Conservation (phyloP, 1,140 invertebrate genomes). For the Centruroides sculpturatus region DNA sequence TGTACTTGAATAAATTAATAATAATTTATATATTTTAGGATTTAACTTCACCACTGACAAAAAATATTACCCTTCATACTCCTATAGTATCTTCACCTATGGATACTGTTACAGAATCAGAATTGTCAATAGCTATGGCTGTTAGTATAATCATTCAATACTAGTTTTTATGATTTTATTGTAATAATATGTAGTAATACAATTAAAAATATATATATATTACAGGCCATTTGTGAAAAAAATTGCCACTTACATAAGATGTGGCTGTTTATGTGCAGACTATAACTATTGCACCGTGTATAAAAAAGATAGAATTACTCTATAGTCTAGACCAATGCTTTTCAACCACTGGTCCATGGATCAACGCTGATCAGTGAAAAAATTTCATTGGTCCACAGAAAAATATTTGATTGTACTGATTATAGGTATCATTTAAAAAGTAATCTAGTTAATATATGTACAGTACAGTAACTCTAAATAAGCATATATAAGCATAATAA, state of each 20-base stretch:
- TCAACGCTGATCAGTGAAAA: too few species aligned
- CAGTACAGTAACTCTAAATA: too few species aligned
- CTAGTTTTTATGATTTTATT: background rate
- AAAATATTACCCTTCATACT: slow-evolving; percentile 73
- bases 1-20: background rate
- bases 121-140: slow-evolving; percentile 99
- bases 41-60: slow-evolving; percentile 74
- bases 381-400: too few species aligned
- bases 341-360: too few species aligned
- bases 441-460: too few species aligned
- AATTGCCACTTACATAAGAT: background rate
- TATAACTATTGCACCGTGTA: background rate
- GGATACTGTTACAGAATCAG: slow-evolving; percentile 99
- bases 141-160: slow-evolving; percentile 37
- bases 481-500: too few species aligned
- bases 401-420: too few species aligned
- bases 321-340: too few species aligned
- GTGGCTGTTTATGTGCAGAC: background rate
- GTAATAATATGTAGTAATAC: background rate
- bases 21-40: slow-evolving; percentile 36
- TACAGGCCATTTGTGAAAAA: background rate
- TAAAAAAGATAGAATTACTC: too few species aligned
- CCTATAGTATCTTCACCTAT: slow-evolving; percentile 96
- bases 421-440: too few species aligned
- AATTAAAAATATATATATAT: background rate